Base-by-base conservation (phyloP, 2,888 invertebrate genomes). In the Cartodere bifasciata region DNA sequence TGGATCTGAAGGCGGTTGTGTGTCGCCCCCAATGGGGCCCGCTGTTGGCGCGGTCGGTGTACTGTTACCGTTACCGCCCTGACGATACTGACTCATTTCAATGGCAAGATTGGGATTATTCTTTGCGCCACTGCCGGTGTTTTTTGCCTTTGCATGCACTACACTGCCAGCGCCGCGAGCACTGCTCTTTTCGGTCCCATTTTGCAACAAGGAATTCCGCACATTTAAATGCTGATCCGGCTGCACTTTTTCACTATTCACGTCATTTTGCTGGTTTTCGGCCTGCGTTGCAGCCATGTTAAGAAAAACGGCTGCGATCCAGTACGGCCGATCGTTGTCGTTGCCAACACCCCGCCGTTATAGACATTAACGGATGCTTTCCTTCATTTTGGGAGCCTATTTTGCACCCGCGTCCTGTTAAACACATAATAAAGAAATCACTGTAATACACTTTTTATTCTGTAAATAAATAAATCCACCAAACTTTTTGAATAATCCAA, bases 251-350 rank as follows among this genome's bases (percentile, higher is more conserved):
- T 70, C 56, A 56, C 56, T 66, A 64, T 69, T 73, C 62, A 67
- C 67, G 70, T 79, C 78, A 70, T 76, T 77, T 69, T 76, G 76
- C 65, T 78, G 78, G 68, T 76, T 72, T 72, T 79, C 79, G 66
- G 79, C 76, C 74, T 77, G 78, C 72, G 79, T 79, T 71, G 80
- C 78, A 76, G 80, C 80, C 80, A 80, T 80, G 74, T 77, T 77
- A 68, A 55, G 54, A 53, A 53, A 56, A 56, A 56, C 56, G 58
- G 54, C 56, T 56, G 55, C 56, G 55, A 56, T 55, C 53, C 50
- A 54, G 55, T 60, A 61, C 60, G 58, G 61, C 62, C 61, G 58
- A 59, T 55, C 57, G 58, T 60, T 59, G 63, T 70, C 69, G 58
- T 58, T 58, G 63, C 70, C 69, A 67, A 71, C 70, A 69, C 71